Conservation (phyloP, 2,797 vertebrate genomes). For the Channallabes apus region DNA sequence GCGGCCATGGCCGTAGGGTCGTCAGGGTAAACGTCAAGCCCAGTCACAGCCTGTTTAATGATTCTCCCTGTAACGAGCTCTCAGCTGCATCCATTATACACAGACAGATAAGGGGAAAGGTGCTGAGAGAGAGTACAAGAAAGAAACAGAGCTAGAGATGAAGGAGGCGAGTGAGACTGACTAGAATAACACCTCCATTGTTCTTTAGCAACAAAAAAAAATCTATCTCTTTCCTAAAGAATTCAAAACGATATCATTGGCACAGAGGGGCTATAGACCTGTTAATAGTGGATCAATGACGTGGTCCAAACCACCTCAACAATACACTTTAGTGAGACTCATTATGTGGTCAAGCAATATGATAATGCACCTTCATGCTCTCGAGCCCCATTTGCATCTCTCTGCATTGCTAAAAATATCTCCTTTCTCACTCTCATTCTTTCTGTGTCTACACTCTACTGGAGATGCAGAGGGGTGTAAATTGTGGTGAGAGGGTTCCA, state of each 20-base stretch:
- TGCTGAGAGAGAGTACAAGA: constrained; percentile 22
- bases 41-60: constrained; percentile 57
- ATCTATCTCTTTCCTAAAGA: constrained; percentile 58
- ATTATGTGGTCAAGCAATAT: constrained; percentile 65
- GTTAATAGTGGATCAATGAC: constrained; percentile 36
- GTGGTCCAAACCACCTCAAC: constrained; percentile 64
- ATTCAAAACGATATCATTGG: constrained; percentile 67
- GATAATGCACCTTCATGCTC: constrained; percentile 63
- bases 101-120: constrained; percentile 48
- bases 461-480: constrained; percentile 45
- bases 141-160: constrained; percentile 6
- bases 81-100: constrained; percentile 59
- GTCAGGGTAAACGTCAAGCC: constrained; percentile 60
- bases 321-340: constrained; percentile 63
- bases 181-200: constrained; percentile 65
- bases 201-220: constrained; percentile 59
- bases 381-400: constrained; percentile 45
- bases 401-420: constrained; percentile 47
- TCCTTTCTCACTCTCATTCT: constrained; percentile 23
- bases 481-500: constrained; percentile 48
- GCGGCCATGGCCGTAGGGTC: constrained; percentile 54
- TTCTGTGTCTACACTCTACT: constrained; percentile 25
- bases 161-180: constrained; percentile 43
- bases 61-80: constrained; percentile 61
- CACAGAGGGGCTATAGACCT: constrained; percentile 52